phyloP scores from a whole-genome alignment of 2,888 invertebrate genomes.

The Arge pagana region DNA sequence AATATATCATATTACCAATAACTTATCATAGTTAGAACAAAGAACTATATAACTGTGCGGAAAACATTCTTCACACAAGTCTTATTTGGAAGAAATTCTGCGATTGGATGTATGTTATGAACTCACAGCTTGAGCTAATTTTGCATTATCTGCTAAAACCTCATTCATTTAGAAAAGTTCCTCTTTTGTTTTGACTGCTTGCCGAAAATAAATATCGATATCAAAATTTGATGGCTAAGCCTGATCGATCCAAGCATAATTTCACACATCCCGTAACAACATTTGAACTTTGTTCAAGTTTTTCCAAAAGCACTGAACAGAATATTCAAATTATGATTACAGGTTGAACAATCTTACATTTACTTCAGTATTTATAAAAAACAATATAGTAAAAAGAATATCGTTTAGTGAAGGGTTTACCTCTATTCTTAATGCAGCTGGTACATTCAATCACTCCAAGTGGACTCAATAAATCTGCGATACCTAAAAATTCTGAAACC shows the following conservation, averaged over 20 bases:
- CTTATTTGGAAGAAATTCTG: not conserved
- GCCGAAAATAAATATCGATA: not conserved
- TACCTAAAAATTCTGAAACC: not conserved
- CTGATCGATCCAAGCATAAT: not conserved
- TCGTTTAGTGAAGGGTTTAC: not conserved
- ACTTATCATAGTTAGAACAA: not conserved
- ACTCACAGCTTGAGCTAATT: not conserved
- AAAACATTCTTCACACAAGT: not conserved
- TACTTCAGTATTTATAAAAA: too few relatives aligned
- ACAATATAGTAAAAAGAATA: too few relatives aligned
- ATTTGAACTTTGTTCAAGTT: not conserved
- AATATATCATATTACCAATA: not conserved
- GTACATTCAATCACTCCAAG: not conserved
- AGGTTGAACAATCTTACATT: not conserved
- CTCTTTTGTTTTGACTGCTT: not conserved
- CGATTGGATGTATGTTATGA: not conserved
- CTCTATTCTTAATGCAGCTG: not conserved
- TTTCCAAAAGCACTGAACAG: not conserved
- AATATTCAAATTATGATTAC: too few relatives aligned
- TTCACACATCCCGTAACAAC: not conserved
- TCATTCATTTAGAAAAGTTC: not conserved
- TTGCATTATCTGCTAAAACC: not conserved
- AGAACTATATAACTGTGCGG: not conserved
- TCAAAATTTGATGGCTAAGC: not conserved
- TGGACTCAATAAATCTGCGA: not conserved